Evolutionary conservation across 53 echinoderm and acorn worm genomes (phyloP), one percentile per base, ranked within the genome.

Genomic region (Holothuria scabra): DNA sequence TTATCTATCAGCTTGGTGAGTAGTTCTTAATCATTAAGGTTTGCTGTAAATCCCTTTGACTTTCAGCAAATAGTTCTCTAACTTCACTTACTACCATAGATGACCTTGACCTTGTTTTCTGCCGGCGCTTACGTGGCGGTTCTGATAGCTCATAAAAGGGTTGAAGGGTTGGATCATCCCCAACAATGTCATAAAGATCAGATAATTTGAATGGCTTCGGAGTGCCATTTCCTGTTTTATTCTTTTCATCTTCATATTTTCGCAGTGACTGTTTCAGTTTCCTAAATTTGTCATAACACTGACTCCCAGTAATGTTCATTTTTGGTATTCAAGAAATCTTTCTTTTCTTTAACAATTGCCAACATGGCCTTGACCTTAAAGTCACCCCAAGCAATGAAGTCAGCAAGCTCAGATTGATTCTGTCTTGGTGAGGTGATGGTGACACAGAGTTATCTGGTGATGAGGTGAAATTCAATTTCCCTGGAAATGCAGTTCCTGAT

Each of bases 201-300:
- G 30, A 5, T 58, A 28, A 78, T 3, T 78, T 78, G 78, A 78
- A 57, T 6, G 78, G 58, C 32, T 78, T 78, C 13, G 57, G 78
- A 28, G 46, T n/a, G 58, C 59, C 59, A 78, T 78, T 78, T 14
- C 57, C 31, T 30, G 28, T 78, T 78, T 78, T 46, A n/a, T 46
- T 26, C 3, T 31, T 13, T 21, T 78, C 48, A 58, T 56, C 30
- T 78, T 58, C 58, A 26, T 78, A 21, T 78, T 58, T 56, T 24
- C 78, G 14, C 57, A 78, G 1, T 1, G 57, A 14, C 58, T 78
- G 78, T 58, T 78, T 78, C 4, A 56, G 21, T 18, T 78, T 78
- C 31, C 56, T 56, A 19, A 28, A 78, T 78, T 78, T 78, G 78
- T 78, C 78, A 12, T 78, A 56, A 46, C 78, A 78, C 24, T 78